Evolutionary conservation across 2,888 invertebrate species (phyloP).

Genomic region (Isoperla grammatica): DNA sequence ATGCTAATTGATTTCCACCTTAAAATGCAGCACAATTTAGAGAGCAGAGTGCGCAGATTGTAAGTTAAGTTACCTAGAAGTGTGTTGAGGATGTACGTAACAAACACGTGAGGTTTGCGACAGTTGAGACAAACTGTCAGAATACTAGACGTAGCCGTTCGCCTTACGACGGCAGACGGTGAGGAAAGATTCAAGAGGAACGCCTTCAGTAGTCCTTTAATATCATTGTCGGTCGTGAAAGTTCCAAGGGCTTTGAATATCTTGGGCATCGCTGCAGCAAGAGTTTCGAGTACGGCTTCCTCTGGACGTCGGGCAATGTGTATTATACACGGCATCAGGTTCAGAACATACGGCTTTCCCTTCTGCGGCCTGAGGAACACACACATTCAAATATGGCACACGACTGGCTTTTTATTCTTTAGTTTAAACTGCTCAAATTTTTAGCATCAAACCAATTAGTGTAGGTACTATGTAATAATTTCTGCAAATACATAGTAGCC

Average conservation of each 20-base stretch:
- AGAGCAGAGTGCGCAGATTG: too few relatives aligned
- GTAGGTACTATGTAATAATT: background rate
- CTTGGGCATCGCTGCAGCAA: conserved; percentile 56
- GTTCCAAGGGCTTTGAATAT: conserved; percentile 61
- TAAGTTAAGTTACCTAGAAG: conserved; percentile 49
- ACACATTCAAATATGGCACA: conserved; percentile 1
- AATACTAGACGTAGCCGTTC: conserved; percentile 76
- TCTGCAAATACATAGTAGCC: background rate
- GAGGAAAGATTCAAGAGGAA: conserved; percentile 60
- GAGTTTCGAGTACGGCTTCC: conserved; percentile 63
- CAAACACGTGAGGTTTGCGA: conserved; percentile 61
- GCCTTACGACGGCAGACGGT: conserved; percentile 65
- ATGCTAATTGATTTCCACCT: too few relatives aligned
- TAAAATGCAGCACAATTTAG: too few relatives aligned
- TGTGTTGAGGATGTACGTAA: conserved; percentile 59
- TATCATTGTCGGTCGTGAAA: conserved; percentile 65
- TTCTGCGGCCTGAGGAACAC: conserved; percentile 55
- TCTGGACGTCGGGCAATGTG: conserved; percentile 65
- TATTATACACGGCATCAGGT: conserved; percentile 67
- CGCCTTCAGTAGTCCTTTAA: conserved; percentile 62
- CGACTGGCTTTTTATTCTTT: too few relatives aligned
- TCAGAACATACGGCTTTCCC: conserved; percentile 69
- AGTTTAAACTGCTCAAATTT: background rate
- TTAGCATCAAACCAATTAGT: too few relatives aligned
- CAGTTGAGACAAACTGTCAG: conserved; percentile 73